Evolutionary conservation across 1,140 invertebrate genomes (phyloP), one percentile per base, ranked within the genome.

Genomic region (Gryon sp.): DNA sequence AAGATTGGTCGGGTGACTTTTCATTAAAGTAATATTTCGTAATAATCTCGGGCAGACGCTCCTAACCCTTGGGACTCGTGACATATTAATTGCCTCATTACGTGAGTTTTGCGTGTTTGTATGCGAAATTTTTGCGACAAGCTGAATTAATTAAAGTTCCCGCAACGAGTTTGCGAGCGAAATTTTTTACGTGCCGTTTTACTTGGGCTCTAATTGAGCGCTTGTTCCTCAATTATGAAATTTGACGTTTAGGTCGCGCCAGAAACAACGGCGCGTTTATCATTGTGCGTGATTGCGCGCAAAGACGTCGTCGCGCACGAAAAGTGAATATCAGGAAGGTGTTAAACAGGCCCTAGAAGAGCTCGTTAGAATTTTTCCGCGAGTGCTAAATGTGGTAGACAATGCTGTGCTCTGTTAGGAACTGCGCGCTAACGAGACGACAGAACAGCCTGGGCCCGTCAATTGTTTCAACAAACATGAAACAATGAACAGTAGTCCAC

Each of bases 401-500:
- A 89, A 89, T 89, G 87, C 86, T 85, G 85, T 84, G 82, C 82
- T 82, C 83, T 88, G 72, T 80, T 82, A 73, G 73, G 76, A 63
- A 80, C 68, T 63, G 66, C 72, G 78, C 86, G 86, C 88, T 89
- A 89, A 89, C 87, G 88, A 89, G 88, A 88, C 86, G 87, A 85
- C 83, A 72, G 84, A 86, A 85, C 84, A 83, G 69, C 79, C 66
- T 62, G 63, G 81, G 72, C 80, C 84, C 86, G 87, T 87, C 87
- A 89, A 89, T 89, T 89, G 87, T 88, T 88, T 85, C 84, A 82
- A 86, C 87, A 89, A 89, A 89, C 87, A 88, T 79, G 83, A 88
- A 87, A 89, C 87, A 89, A 89, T 88, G 86, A 86, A 89, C 87
- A 88, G 86, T 88, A 85, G 86, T 84, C 80, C 78, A 57, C 76